Evolutionary conservation across 2,113 vertebrate genomes (phyloP).

Genomic region (Cinclus cinclus): DNA sequence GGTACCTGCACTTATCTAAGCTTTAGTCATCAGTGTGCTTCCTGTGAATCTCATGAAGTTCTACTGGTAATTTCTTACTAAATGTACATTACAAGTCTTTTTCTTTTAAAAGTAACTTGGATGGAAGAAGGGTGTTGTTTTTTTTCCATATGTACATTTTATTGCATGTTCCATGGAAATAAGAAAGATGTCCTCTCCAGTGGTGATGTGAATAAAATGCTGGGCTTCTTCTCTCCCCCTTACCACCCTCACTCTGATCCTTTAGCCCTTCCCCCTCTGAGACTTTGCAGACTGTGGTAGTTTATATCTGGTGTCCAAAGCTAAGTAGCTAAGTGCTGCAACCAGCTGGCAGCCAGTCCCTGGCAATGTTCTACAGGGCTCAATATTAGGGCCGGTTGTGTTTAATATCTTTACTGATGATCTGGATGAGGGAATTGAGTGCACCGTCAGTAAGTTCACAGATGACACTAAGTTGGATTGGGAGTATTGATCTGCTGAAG

Average conservation of each 20-base stretch:
- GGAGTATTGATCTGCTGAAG: not conserved
- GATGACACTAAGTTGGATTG: not conserved
- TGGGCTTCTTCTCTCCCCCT: not conserved
- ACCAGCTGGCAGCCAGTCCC: not conserved
- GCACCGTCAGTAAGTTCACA: not conserved
- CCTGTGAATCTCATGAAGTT: not conserved
- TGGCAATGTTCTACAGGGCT: not conserved
- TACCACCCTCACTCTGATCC: not conserved
- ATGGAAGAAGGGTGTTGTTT: not conserved
- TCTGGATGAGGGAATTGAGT: not conserved
- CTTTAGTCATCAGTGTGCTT: not conserved
- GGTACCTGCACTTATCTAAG: not conserved
- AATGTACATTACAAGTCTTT: not conserved
- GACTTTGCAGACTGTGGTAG: not conserved
- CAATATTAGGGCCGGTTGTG: not conserved
- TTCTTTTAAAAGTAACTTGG: not conserved
- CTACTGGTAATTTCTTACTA: not conserved
- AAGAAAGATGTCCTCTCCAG: not conserved
- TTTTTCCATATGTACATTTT: not conserved
- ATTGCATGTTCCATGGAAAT: not conserved
- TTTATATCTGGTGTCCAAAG: not conserved
- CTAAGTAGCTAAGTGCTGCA: not conserved
- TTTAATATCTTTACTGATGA: not conserved
- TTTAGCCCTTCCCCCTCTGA: not conserved
- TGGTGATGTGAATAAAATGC: not conserved